Conservation (phyloP, 2,888 invertebrate species). For the Rapana venosa region DNA sequence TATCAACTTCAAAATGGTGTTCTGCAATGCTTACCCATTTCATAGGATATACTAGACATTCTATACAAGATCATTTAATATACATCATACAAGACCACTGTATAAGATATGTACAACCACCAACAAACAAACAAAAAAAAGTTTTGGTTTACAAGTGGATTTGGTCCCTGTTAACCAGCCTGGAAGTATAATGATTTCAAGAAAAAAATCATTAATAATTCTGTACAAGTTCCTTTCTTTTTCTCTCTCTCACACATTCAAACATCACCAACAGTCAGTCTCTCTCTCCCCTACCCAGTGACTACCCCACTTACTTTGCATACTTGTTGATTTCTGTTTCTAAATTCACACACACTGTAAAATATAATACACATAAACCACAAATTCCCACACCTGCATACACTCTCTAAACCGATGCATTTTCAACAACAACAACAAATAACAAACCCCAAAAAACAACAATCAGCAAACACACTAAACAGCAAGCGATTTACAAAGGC, state of each 20-base stretch:
- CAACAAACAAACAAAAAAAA: neutral
- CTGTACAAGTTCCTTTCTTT: neutral
- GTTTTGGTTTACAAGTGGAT: slow-evolving; percentile 26
- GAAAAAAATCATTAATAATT: neutral
- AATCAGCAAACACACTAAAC: neutral
- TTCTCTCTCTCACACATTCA: neutral
- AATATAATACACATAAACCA: too few species aligned
- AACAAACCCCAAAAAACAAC: neutral
- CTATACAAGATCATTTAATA: neutral
- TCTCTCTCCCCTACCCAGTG: too few species aligned
- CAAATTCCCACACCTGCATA: too few species aligned
- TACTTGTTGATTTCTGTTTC: too few species aligned
- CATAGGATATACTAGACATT: neutral
- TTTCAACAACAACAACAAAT: too few species aligned
- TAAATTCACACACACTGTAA: too few species aligned
- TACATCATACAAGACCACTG: neutral
- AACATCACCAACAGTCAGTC: neutral
- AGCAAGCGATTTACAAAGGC: slow-evolving; percentile 24
- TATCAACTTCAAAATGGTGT: neutral
- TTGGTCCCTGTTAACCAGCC: slow-evolving; percentile 26
- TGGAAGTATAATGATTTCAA: neutral
- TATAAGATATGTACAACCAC: neutral
- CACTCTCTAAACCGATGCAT: too few species aligned
- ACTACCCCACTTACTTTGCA: too few species aligned
- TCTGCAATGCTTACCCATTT: neutral